Evolutionary conservation across 2,797 vertebrate species (phyloP), one percentile per base, ranked within the genome.

Genomic region (Epinephelus coioides): DNA sequence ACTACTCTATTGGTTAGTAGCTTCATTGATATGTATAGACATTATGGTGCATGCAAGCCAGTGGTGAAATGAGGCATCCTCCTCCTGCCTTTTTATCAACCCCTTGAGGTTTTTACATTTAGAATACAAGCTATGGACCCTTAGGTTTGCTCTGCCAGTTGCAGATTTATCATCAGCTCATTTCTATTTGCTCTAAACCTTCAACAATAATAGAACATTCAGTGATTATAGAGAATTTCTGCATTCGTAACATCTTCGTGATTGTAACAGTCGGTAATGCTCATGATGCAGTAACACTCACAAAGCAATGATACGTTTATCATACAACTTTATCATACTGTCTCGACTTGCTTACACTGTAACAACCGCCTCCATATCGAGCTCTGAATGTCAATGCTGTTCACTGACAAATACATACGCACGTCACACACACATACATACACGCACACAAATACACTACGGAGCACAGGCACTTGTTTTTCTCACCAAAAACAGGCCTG

Each of bases 1-100:
- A 88, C 87, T 90, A 90, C 81, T 91, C 85, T 86, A 86, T 91
- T 93, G 91, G 93, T 94, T 93, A 91, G 89, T 91, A 90, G 91
- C 89, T 87, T 90, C 60, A 70, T 85, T 89, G 91, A 93, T 88
- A 93, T 93, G 91, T 93, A 84, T 82, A 86, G 67, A 81, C 80
- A 82, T 84, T 72, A 85, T 88, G 80, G 73, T 89, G 84, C 93
- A 92, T 93, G 93, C 93, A 89, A 91, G 89, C 82, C 84, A 81
- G 84, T 87, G 86, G 75, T 88, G 72, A 87, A 86, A 87, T 83
- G 82, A 91, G 66, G 46, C 53, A 38, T 73, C 60, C 43, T 47
- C 56, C 44, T 76, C 76, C 74, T 69, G 69, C 69, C 55, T 82
- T 81, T 80, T 60, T 50, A 51, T 75, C 40, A 59, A 75, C 21